Base-by-base conservation (phyloP, 35 echinoderm and acorn worm species). In the Lytechinus variegatus region DNA sequence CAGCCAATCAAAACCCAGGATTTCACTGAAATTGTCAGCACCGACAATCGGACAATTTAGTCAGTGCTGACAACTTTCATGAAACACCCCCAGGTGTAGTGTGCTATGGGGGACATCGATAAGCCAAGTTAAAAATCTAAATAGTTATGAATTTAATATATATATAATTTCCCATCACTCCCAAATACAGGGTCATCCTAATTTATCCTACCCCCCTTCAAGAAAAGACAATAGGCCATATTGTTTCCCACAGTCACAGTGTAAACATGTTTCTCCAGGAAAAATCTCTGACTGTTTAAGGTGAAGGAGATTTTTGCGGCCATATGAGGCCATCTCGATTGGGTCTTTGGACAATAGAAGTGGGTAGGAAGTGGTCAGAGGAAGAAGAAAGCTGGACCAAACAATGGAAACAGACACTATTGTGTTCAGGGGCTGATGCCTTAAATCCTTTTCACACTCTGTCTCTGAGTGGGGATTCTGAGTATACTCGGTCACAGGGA, bases 341-440 rank as follows among this genome's bases (percentile, higher is more conserved):
- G n/a, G 19, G 66, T 1, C 66, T 24, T 90, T 3, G 88, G 52
- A 90, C 88, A 90, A 90, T 90, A 21, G 16, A 11, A 90, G 11
- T 13, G 88, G 52, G 27, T 90, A 90, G 88, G 88, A 90, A 90
- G 88, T 90, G 88, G 88, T 90, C 52, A 90, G 28, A 54, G 88
- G 87, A 90, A 90, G 88, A 90, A 54, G 88, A 54, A 54, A 90
- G 66, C 66, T 24, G 28, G 29, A 90, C 28, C 88, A 90, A 90
- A 90, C 88, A 90, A 90, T 51, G 52, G 88, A 44, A 89, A 33
- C 88, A 90, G 88, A 90, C 88, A 90, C 88, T 54, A 90, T 90
- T 90, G 88, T 90, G 88, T 21, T 12, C 21, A 90, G 88, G 88
- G 88, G 29, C 88, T 90, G 52, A 90, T 52, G 88, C 10, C 29